A percentile compares a stretch with the other conserved stretches of the same genome.
phyloP scores from a whole-genome alignment of 2,888 invertebrate species.

The Ophonus ardosiacus region DNA sequence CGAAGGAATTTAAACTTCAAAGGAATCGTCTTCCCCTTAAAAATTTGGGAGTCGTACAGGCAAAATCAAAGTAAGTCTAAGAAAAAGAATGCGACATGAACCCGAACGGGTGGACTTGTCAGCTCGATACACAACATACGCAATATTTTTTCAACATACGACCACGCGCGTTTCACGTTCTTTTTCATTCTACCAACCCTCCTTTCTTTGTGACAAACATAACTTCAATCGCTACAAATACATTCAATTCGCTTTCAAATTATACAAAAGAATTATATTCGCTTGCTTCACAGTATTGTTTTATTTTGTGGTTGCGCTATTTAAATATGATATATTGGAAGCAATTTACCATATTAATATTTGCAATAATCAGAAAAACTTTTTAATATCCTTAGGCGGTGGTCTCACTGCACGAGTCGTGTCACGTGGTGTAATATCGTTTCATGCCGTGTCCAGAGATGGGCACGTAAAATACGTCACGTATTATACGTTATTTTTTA shows the following conservation, averaged over 20 bases:
- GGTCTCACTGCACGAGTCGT: too few species aligned
- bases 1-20: conserved; percentile 37
- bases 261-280: not conserved
- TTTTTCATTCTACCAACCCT: not conserved
- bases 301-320: not conserved
- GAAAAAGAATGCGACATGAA: conserved; percentile 40
- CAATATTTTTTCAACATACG: conserved; percentile 7
- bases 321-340: not conserved
- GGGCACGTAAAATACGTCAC: too few species aligned
- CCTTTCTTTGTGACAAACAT: not conserved
- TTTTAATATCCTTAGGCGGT: too few species aligned
- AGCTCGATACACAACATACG: conserved; percentile 10
- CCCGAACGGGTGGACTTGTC: conserved; percentile 17
- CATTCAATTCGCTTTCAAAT: not conserved
- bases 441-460: too few species aligned
- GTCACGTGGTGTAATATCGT: too few species aligned
- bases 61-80: conserved; percentile 28
- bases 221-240: not conserved
- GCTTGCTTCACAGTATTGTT: not conserved
- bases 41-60: conserved; percentile 22
- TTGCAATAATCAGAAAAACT: too few species aligned
- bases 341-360: too few species aligned
- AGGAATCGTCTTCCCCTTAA: conserved; percentile 38
- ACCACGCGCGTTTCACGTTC: not conserved
- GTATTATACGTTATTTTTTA: too few species aligned